Base-by-base conservation (phyloP, 2,797 vertebrate genomes). In the Myotis myotis region DNA sequence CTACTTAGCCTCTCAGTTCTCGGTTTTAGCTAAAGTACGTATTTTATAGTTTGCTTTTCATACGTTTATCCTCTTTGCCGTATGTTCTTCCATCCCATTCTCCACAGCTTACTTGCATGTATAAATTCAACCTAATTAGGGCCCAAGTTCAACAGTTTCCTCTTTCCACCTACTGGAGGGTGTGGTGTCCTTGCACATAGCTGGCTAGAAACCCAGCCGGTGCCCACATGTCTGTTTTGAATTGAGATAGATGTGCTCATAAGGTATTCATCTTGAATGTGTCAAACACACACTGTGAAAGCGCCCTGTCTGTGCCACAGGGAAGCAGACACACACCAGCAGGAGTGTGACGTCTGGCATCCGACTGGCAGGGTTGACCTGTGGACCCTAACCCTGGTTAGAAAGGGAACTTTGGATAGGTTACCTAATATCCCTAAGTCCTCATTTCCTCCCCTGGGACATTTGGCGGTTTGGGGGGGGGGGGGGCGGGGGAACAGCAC, bases 41-140 rank as follows among this genome's bases (percentile, higher is more conserved):
- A 95, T 88, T 92, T 95, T 74, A 71, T 55, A 91, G 74, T 92
- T 85, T 88, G 57, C 86, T 93, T 86, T 92, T 95, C 82, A 83
- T 90, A 97, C 74, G 55, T 88, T 93, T 88, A 82, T 82, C 88
- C 82, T 78, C 78, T 94, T 93, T 53, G 55, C 94, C 71, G 80
- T 95, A 94, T 89, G 95, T 68, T 91, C 86, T 47, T 25, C 93
- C 57, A 72, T 66, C 57, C 41, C 57, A 30, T 87, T 85, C 64
- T 33, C 93, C 64, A 79, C 74, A 90, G 87, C 81, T 83, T 78
- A 36, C 90, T 86, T 72, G 70, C 74, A 79, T 78, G 49, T 71
- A 71, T 57, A 64, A 78, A 81, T 68, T 71, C 47, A 95, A 19
- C 64, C 22, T 79, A 87, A 47, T 53, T 86, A 79, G 64, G 75